Base-by-base conservation (phyloP, 2,113 vertebrate species). In the Crotalus horridus region DNA sequence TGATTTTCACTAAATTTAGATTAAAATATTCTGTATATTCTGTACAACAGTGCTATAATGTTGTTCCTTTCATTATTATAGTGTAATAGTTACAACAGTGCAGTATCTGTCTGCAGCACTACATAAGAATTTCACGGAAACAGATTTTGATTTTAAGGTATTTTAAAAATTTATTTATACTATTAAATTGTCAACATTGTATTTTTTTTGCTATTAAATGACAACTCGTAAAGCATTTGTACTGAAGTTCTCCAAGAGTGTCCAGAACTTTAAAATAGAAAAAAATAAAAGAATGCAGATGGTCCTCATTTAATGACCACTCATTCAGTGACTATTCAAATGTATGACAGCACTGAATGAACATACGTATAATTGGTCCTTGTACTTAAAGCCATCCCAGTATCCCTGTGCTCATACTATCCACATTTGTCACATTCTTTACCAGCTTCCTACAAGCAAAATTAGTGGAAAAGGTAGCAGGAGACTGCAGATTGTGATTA, bases 91-190 rank as follows among this genome's bases (percentile, higher is more conserved):
- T 94, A 99, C 99, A 91, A 99, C 99, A 1, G 98, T 98, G 89
- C 99, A 99, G 96, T 99, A 98, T 93, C 97, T 99, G 86, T 99
- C 98, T 21, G 98, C 99, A 85, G 99, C 99, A 12, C 97, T 99
- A 94, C 99, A 99, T 97, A 99, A 99, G 98, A 99, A 99, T 97
- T 99, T 99, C 93, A 98, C 98, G 0, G 99, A 99, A 26, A 97
- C 98, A 0, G 99, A 99, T 94, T 99, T 99, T 94, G 99, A 99
- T 97, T 99, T 99, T 94, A 99, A 99, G 98, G 99, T 99, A 96
- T 94, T 90, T 89, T 33, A 69, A 43, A 56, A 43, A 20, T 24
- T 24, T 23, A 90, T 74, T 91, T 43, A 92, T 93, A 94, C 51
- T 26, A 3, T n/a, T 85, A 9, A 26, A 86, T 95, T 61, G 87